Conservation (phyloP, 2,888 invertebrate genomes). For the Pheosia tremula region DNA sequence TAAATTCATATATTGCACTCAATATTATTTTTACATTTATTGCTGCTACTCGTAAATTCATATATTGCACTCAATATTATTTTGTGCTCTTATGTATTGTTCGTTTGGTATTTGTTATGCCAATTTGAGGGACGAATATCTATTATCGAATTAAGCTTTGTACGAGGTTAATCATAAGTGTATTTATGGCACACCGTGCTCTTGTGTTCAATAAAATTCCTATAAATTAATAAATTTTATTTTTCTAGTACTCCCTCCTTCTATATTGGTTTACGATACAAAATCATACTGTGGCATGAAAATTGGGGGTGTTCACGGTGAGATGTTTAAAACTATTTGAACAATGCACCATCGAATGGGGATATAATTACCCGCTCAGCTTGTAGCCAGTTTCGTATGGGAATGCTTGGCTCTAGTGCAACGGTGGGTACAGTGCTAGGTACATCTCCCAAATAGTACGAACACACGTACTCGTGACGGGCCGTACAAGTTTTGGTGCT, state of each 20-base stretch:
- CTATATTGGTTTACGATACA: too few species aligned
- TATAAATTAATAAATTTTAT: conserved; percentile 30
- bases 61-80: conserved; percentile 1
- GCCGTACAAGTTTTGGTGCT: too few species aligned
- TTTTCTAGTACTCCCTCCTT: conserved; percentile 12
- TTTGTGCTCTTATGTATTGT: background rate
- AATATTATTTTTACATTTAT: background rate
- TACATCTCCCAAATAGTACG: too few species aligned
- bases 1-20: conserved; percentile 8
- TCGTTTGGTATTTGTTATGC: conserved; percentile 13
- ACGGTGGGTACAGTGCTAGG: too few species aligned
- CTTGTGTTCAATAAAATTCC: conserved; percentile 68
- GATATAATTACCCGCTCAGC: too few species aligned
- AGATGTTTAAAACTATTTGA: too few species aligned
- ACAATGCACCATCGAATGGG: too few species aligned
- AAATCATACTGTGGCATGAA: too few species aligned
- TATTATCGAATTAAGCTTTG: conserved; percentile 44
- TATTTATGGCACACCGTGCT: conserved; percentile 61
- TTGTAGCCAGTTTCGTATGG: too few species aligned
- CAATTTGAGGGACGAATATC: conserved; percentile 34
- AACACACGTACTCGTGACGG: too few species aligned
- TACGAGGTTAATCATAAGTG: conserved; percentile 47
- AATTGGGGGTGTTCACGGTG: too few species aligned
- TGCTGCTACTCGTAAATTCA: conserved; percentile 13
- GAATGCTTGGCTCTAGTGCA: too few species aligned